These are phyloP conservation scores for Etheostoma perlongum DNA, from an alignment of 2,797 vertebrate species.

Conservation along the genomic window DNA sequence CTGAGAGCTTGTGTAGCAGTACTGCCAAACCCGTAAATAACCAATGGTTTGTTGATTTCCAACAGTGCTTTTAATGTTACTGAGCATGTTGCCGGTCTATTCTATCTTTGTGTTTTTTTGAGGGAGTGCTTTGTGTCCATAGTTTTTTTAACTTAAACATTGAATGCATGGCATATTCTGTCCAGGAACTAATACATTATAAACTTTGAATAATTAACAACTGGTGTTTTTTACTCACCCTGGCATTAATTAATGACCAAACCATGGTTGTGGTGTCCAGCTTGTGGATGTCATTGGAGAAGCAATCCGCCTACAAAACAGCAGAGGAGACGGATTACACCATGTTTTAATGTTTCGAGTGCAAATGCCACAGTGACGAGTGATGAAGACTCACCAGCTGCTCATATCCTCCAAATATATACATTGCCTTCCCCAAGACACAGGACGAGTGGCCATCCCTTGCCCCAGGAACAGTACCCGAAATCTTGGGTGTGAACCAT, in stretches of 20 bases:
- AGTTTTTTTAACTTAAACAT: neutral
- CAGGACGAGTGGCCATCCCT: slow-evolving; percentile 97
- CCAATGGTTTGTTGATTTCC: slow-evolving; percentile 34
- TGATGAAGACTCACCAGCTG: slow-evolving; percentile 90
- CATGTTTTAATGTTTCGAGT: slow-evolving; percentile 22
- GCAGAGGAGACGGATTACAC: slow-evolving; percentile 34
- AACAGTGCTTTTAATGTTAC: slow-evolving; percentile 27
- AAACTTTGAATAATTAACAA: neutral
- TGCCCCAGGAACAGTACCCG: slow-evolving; percentile 93
- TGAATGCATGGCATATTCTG: neutral
- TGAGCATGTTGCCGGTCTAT: slow-evolving; percentile 6
- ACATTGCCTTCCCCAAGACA: slow-evolving; percentile 94
- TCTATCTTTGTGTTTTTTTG: slow-evolving; percentile 9
- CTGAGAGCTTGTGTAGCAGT: slow-evolving; percentile 21
- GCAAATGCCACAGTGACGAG: slow-evolving; percentile 5
- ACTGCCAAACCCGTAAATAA: slow-evolving; percentile 36
- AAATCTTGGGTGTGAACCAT: slow-evolving; percentile 95
- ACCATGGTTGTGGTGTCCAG: slow-evolving; percentile 94
- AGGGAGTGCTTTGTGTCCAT: slow-evolving; percentile 2
- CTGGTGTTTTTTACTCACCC: slow-evolving; percentile 84
- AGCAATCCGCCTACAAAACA: slow-evolving; percentile 94
- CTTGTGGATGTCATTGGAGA: slow-evolving; percentile 99
- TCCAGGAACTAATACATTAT: no score
- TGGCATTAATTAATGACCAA: slow-evolving; percentile 94
- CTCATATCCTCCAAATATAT: slow-evolving; percentile 98